A percentile compares a stretch with the other conserved stretches of the same genome.
Evolutionary conservation across 2,888 invertebrate species (phyloP).

Genomic region (Thysanoteuthis rhombus): DNA sequence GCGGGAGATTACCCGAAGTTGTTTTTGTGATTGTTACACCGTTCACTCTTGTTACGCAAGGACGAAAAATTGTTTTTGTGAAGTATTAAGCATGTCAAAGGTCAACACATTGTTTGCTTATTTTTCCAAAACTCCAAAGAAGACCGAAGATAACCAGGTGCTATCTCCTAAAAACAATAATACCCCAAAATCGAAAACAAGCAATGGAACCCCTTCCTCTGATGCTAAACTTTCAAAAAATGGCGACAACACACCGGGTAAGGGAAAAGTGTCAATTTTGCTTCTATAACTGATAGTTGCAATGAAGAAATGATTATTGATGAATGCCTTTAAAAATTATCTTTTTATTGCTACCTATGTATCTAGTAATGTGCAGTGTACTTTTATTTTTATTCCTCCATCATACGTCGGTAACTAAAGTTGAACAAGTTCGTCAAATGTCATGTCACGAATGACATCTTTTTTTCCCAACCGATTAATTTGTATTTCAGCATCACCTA

Average conservation of each 20-base stretch:
- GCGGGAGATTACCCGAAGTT: background rate
- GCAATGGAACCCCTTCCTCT: background rate
- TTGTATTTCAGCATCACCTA: too few relatives aligned
- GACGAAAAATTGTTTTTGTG: background rate
- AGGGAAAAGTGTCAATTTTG: background rate
- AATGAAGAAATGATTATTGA: background rate
- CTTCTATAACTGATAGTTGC: background rate
- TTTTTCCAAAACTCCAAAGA: constrained; percentile 51
- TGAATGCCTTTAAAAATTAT: too few relatives aligned
- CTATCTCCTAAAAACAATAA: constrained; percentile 50
- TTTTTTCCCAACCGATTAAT: too few relatives aligned
- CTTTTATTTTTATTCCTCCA: too few relatives aligned
- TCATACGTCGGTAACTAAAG: too few relatives aligned
- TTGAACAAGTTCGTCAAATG: too few relatives aligned
- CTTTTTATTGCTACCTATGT: too few relatives aligned
- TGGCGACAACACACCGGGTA: background rate
- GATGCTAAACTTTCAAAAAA: background rate
- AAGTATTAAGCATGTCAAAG: constrained; percentile 34
- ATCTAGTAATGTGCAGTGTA: too few relatives aligned
- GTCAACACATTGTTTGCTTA: constrained; percentile 54
- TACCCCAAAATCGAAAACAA: background rate
- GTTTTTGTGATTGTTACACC: background rate
- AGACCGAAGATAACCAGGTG: constrained; percentile 39
- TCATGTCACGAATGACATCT: too few relatives aligned
- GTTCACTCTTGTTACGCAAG: background rate